A percentile compares a stretch with the other conserved stretches of the same genome.
Evolutionary conservation across 1,140 invertebrate species (phyloP).

Genomic region (Bombus waltoni): DNA sequence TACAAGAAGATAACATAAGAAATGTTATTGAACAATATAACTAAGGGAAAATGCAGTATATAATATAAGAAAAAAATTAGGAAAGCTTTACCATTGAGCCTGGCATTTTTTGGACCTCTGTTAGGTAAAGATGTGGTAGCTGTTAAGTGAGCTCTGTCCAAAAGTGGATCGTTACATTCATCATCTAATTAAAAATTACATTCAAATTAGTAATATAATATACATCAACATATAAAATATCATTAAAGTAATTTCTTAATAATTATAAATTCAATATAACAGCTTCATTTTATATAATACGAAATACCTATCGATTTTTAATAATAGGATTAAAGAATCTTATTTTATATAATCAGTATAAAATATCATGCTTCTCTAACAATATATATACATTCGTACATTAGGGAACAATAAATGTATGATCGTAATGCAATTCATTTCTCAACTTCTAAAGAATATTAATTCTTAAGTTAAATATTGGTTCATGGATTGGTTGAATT

Average conservation of each 20-base stretch:
- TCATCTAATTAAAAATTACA: constrained; percentile 83
- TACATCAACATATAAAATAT: background rate
- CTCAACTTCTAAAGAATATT: background rate
- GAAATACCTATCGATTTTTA: background rate
- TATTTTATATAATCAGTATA: constrained; percentile 9
- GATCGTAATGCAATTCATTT: background rate
- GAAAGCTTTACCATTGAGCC: constrained; percentile 88
- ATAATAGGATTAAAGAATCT: background rate
- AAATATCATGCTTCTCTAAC: background rate
- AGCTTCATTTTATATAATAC: background rate
- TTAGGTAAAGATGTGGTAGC: constrained; percentile 91
- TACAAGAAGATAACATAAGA: constrained; percentile 1
- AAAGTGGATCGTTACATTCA: constrained; percentile 91
- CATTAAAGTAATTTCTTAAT: background rate
- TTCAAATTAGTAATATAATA: constrained; percentile 1
- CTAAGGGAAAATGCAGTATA: constrained; percentile 12
- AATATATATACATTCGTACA: background rate
- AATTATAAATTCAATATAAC: background rate
- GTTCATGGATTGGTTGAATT: background rate
- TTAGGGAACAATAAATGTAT: background rate
- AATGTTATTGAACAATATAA: constrained; percentile 18
- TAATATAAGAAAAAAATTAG: background rate
- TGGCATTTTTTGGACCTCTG: constrained; percentile 91
- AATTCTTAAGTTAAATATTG: background rate
- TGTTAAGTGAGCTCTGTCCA: constrained; percentile 87